phyloP scores from a whole-genome alignment of 2,113 vertebrate species.

The Pomatostomus ruficeps region DNA sequence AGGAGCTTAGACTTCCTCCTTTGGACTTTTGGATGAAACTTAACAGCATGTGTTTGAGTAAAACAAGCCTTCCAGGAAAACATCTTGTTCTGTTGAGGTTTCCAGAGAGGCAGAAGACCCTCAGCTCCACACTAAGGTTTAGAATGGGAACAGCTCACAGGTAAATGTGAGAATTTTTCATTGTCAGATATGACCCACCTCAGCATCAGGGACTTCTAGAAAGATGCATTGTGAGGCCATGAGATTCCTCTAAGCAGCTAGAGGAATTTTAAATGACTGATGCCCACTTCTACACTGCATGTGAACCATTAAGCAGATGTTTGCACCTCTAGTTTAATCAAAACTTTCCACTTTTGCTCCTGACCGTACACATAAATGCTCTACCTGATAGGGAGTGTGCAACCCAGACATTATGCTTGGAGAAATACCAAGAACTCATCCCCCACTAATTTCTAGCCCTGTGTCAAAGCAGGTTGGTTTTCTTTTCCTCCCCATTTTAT shows the following conservation, averaged over 20 bases:
- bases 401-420: background rate
- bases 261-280: background rate
- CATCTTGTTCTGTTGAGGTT: background rate
- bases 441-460: background rate
- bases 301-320: background rate
- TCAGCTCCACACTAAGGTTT: background rate
- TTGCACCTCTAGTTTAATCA: background rate
- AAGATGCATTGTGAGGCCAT: background rate
- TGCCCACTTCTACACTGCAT: background rate
- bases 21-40: background rate
- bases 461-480: background rate
- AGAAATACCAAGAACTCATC: background rate
- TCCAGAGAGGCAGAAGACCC: background rate
- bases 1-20: background rate
- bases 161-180: background rate
- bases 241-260: background rate
- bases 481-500: background rate
- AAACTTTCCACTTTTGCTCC: background rate
- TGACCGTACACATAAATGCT: background rate
- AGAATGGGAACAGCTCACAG: background rate
- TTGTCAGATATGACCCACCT: background rate
- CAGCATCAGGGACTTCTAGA: background rate
- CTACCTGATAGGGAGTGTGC: background rate
- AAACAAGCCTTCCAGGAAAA: background rate
- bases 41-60: background rate